Percentiles rank a stretch among this genome's conserved stretches.
Evolutionary conservation across 1,140 invertebrate genomes (phyloP).

Genomic region (Ceratina australensis): DNA sequence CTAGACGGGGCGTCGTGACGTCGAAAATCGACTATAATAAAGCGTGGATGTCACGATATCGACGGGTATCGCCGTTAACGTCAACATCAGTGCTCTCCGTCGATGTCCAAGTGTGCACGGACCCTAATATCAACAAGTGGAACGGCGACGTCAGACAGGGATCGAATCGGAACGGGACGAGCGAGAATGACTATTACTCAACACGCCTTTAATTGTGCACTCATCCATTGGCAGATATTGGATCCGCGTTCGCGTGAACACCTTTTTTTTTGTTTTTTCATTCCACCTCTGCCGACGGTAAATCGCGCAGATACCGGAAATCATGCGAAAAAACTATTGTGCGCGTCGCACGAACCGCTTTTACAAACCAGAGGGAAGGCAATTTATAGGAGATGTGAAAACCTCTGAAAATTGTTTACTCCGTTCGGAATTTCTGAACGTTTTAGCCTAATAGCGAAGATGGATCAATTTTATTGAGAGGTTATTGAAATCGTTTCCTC

Average conservation of each 20-base stretch:
- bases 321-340: neutral
- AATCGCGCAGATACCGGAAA: neutral
- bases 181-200: neutral
- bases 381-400: neutral
- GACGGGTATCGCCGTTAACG: neutral
- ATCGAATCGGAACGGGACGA: conserved; percentile 13
- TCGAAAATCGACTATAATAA: neutral
- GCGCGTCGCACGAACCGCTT: no score
- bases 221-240: neutral
- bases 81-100: neutral
- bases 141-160: conserved; percentile 18
- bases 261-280: no score
- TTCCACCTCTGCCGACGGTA: neutral
- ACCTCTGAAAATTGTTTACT: no score
- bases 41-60: neutral
- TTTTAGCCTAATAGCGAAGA: no score
- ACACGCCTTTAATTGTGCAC: conserved; percentile 21
- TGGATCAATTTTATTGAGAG: neutral
- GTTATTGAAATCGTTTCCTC: neutral
- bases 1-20: neutral
- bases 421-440: no score
- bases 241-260: neutral
- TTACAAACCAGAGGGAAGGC: no score
- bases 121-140: conserved; percentile 69
- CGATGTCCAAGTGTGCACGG: conserved; percentile 31